A percentile compares a stretch with the other conserved stretches of the same genome.
Evolutionary conservation across 2,113 vertebrate species (phyloP).

Genomic region (Gnathonemus longibarbis): DNA sequence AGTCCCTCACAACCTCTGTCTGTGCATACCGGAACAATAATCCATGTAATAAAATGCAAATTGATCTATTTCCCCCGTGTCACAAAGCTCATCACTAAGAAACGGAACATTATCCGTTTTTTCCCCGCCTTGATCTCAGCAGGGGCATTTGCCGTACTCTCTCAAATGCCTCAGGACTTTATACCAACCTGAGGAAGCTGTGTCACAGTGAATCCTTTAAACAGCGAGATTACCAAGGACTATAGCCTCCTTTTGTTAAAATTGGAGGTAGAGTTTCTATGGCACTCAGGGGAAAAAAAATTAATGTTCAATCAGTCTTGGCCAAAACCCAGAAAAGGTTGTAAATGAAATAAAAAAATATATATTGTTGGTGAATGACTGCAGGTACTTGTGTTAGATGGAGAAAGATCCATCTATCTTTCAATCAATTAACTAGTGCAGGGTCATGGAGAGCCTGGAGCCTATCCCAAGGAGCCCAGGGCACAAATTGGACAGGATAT

Average conservation of each 20-base stretch:
- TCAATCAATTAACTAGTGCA: neutral
- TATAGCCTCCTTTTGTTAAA: neutral
- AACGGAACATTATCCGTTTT: neutral
- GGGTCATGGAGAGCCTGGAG: neutral
- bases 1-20: neutral
- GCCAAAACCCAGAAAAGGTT: neutral
- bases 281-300: neutral
- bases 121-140: neutral
- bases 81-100: neutral
- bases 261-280: neutral
- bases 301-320: neutral
- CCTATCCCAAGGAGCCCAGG: neutral
- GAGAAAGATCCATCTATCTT: neutral
- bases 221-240: neutral
- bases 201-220: conserved; percentile 7
- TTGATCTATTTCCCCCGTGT: neutral
- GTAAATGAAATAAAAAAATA: neutral
- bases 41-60: neutral
- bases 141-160: neutral
- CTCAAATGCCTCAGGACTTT: neutral
- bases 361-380: neutral
- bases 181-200: neutral
- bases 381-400: neutral
- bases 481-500: conserved; percentile 6
- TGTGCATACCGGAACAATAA: neutral